These are phyloP conservation scores for Euplexia lucipara DNA, from an alignment of 2,888 invertebrate species.

Conservation along the genomic window DNA sequence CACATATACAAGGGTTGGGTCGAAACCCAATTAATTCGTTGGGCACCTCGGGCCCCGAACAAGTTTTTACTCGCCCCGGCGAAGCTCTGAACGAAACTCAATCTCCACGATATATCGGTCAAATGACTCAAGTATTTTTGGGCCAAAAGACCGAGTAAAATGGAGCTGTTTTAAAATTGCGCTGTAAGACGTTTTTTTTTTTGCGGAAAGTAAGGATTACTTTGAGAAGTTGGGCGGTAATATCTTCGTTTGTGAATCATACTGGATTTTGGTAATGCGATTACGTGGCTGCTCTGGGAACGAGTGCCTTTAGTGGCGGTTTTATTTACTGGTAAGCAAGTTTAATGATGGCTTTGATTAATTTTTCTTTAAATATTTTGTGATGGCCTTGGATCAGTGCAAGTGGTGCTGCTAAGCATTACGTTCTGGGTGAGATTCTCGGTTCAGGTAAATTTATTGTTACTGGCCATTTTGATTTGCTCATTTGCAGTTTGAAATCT, in stretches of 20 bases:
- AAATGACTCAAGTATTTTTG: constrained; percentile 66
- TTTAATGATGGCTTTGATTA: background rate
- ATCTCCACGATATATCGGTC: constrained; percentile 69
- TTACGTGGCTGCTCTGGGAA: constrained; percentile 6
- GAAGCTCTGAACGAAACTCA: constrained; percentile 73
- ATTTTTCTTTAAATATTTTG: background rate
- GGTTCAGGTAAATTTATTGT: too few relatives aligned
- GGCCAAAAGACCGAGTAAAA: constrained; percentile 39
- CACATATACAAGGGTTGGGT: constrained; percentile 77
- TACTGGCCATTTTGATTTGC: too few relatives aligned
- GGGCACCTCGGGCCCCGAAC: constrained; percentile 71
- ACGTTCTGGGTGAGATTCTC: too few relatives aligned
- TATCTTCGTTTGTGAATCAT: constrained; percentile 42
- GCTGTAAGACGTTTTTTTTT: constrained; percentile 46
- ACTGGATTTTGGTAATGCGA: constrained; percentile 20
- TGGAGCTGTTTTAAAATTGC: constrained; percentile 51
- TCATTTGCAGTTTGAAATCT: too few relatives aligned
- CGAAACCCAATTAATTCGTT: constrained; percentile 79
- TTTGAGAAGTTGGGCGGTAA: constrained; percentile 40
- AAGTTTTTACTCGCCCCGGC: constrained; percentile 73
- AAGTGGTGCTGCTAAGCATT: too few relatives aligned
- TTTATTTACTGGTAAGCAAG: background rate
- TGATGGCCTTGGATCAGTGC: too few relatives aligned
- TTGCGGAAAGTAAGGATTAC: constrained; percentile 37
- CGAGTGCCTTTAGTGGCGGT: background rate